Evolutionary conservation across 2,888 invertebrate species (phyloP).

Genomic region (Melipona beecheii): DNA sequence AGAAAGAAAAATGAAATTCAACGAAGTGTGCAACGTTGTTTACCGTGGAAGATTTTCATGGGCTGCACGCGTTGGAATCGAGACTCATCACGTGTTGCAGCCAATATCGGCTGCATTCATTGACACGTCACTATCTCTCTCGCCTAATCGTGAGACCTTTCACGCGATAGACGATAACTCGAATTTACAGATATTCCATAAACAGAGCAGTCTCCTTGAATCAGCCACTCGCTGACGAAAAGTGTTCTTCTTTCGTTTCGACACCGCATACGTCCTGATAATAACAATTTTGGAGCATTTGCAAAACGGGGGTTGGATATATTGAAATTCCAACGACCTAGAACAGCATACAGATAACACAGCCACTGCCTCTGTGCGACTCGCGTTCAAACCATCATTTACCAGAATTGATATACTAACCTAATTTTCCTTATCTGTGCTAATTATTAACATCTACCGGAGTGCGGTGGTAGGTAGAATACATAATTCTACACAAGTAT

Average conservation of each 20-base stretch:
- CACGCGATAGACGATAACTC: neutral
- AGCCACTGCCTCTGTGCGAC: too few relatives aligned
- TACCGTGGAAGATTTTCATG: neutral
- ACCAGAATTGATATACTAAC: neutral
- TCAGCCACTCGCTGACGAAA: neutral
- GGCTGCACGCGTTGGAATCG: neutral
- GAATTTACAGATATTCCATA: conserved; percentile 12
- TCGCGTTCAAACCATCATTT: neutral
- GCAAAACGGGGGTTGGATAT: neutral
- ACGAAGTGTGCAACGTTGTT: neutral
- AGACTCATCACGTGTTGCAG: conserved; percentile 4
- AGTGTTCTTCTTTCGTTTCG: neutral
- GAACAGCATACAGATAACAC: conserved; percentile 3
- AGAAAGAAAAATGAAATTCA: neutral
- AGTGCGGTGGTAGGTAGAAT: neutral
- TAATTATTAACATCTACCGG: neutral
- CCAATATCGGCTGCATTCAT: neutral
- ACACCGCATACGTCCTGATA: too few relatives aligned
- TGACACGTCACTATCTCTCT: conserved; percentile 14
- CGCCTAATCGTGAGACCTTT: neutral
- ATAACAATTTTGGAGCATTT: neutral
- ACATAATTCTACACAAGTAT: neutral
- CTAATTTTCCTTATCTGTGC: neutral
- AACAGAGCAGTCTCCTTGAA: neutral
- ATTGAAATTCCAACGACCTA: neutral